Conservation (phyloP, 2,888 invertebrate species). For the Phaedon cochleariae region DNA sequence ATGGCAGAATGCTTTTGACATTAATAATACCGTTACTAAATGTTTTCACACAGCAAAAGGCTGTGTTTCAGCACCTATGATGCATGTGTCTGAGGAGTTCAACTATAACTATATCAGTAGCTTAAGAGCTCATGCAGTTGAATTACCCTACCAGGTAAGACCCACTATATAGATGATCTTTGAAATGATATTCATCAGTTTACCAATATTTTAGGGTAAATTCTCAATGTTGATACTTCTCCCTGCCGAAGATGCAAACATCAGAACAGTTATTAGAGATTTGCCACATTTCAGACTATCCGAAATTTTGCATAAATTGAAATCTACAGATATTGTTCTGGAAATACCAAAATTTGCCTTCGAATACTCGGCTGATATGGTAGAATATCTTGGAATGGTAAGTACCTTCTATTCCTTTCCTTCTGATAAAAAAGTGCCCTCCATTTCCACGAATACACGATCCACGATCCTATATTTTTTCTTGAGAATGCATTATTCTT, state of each 20-base stretch:
- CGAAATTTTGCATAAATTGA: conserved; percentile 62
- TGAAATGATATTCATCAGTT: neutral
- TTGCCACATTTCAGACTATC: conserved; percentile 66
- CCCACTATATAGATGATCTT: neutral
- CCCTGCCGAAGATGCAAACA: conserved; percentile 65
- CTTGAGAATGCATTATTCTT: too few species aligned
- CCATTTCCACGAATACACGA: too few species aligned
- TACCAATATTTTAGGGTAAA: conserved; percentile 27
- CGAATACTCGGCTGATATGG: conserved; percentile 66
- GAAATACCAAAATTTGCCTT: conserved; percentile 70
- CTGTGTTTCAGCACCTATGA: conserved; percentile 72
- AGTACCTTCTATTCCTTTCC: too few species aligned
- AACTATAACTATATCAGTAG: conserved; percentile 69
- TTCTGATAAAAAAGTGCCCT: too few species aligned
- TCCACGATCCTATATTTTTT: too few species aligned
- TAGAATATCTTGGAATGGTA: conserved; percentile 63
- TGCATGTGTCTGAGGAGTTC: conserved; percentile 72
- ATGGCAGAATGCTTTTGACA: conserved; percentile 76
- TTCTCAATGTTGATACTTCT: conserved; percentile 61
- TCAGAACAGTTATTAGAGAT: conserved; percentile 65
- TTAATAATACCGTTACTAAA: conserved; percentile 63
- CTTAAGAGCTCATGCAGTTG: conserved; percentile 73
- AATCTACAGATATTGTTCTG: conserved; percentile 65
- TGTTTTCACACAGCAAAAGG: conserved; percentile 72
- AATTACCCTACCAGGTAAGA: conserved; percentile 78